Evolutionary conservation across 2,888 invertebrate genomes (phyloP).

Genomic region (Dolomedes plantarius): DNA sequence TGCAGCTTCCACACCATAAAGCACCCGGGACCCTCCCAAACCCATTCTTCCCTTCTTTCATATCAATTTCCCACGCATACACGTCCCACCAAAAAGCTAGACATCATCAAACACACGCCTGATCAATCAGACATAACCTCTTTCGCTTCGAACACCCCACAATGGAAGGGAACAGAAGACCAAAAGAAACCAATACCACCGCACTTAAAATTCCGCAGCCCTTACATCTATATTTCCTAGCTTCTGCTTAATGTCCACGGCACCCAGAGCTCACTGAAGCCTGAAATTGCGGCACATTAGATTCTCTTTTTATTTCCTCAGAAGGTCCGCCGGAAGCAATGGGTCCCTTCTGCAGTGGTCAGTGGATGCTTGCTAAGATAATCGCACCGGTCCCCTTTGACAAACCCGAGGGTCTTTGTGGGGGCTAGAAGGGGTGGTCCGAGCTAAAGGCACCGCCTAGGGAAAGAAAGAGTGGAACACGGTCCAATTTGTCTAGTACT

Average conservation of each 20-base stretch:
- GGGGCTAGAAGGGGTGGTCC: background rate
- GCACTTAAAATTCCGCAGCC: conserved; percentile 3
- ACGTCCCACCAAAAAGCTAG: background rate
- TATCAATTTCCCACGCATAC: background rate
- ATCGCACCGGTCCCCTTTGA: background rate
- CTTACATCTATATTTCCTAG: background rate
- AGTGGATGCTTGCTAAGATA: background rate
- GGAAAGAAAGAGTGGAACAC: background rate
- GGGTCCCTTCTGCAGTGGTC: background rate
- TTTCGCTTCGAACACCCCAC: background rate
- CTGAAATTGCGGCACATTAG: conserved; percentile 1
- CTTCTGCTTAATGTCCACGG: background rate
- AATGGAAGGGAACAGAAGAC: background rate
- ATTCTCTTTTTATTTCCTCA: background rate
- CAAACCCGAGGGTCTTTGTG: background rate
- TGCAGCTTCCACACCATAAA: too few relatives aligned
- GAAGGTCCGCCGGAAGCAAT: background rate
- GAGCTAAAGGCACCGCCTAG: background rate
- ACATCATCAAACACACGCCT: background rate
- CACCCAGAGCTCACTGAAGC: conserved; percentile 6
- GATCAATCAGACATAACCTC: conserved; percentile 2
- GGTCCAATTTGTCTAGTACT: background rate
- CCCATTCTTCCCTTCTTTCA: background rate
- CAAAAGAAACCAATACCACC: background rate
- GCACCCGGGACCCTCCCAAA: too few relatives aligned